phyloP scores from a whole-genome alignment of 2,113 vertebrate genomes.

The Orthonyx spaldingii region DNA sequence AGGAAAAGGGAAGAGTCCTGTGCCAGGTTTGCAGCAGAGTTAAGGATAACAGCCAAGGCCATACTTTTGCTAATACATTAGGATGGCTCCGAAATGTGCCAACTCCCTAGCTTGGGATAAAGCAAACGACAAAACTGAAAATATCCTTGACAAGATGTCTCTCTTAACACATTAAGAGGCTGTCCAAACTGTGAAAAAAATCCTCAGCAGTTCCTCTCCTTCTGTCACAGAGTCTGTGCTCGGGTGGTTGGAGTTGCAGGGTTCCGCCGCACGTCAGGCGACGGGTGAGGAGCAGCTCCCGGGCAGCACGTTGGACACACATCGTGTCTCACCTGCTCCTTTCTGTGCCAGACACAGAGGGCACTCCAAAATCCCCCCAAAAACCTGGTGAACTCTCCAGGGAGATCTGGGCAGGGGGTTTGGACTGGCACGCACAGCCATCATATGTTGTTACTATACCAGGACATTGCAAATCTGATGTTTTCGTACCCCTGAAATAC shows the following conservation, averaged over 20 bases:
- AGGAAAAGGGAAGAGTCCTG: not conserved
- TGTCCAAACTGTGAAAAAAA: constrained; percentile 39
- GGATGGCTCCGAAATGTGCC: not conserved
- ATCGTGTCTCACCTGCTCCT: not conserved
- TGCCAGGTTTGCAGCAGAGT: not conserved
- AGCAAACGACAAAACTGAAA: constrained; percentile 38
- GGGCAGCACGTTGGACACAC: not conserved
- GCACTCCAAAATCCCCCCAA: not conserved
- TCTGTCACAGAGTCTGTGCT: constrained; percentile 50
- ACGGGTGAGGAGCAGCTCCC: not conserved
- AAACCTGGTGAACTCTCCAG: no score
- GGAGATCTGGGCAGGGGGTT: not conserved
- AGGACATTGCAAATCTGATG: not conserved
- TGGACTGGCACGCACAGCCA: accelerated
- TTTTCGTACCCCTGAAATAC: not conserved
- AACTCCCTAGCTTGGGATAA: not conserved
- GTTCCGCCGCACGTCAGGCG: not conserved
- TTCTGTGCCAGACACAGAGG: not conserved
- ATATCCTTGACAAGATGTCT: constrained; percentile 54
- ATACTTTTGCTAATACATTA: constrained; percentile 6
- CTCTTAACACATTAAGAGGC: constrained; percentile 42
- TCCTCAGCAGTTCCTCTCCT: constrained; percentile 34
- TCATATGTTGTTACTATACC: accelerated
- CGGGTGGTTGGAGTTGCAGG: not conserved
- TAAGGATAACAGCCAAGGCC: constrained; percentile 10